Evolutionary conservation across 2,113 vertebrate species (phyloP).

Genomic region (Laticauda laticaudata): DNA sequence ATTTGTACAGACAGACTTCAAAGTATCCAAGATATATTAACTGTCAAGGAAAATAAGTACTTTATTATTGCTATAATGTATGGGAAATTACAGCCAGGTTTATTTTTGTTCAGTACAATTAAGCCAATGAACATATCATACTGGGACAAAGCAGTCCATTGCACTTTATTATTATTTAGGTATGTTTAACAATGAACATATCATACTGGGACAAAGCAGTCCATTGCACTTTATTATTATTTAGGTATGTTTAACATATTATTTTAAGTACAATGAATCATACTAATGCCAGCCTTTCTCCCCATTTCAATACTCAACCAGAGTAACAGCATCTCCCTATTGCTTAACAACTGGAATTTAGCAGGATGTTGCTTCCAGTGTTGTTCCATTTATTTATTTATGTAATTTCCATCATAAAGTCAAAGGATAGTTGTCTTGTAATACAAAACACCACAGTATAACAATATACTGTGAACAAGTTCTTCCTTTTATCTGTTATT

Average conservation of each 20-base stretch:
- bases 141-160: background rate
- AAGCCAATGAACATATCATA: background rate
- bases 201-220: background rate
- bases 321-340: background rate
- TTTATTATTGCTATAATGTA: background rate
- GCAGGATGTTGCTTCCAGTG: background rate
- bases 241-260: background rate
- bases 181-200: background rate
- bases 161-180: slow-evolving; percentile 2
- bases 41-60: background rate
- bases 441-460: background rate
- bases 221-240: background rate
- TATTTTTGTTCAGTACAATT: background rate
- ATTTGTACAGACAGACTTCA: background rate
- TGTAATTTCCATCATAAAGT: background rate
- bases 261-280: slow-evolving; percentile 1
- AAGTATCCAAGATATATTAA: background rate
- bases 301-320: background rate
- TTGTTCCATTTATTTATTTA: background rate
- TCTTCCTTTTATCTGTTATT: background rate
- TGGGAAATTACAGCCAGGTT: background rate
- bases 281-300: background rate
- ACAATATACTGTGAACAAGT: background rate
- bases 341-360: background rate
- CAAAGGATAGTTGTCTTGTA: background rate